Evolutionary conservation across 2,113 vertebrate species (phyloP), one percentile per base, ranked within the genome.

Genomic region (Pseudolaguvia tuberculata): DNA sequence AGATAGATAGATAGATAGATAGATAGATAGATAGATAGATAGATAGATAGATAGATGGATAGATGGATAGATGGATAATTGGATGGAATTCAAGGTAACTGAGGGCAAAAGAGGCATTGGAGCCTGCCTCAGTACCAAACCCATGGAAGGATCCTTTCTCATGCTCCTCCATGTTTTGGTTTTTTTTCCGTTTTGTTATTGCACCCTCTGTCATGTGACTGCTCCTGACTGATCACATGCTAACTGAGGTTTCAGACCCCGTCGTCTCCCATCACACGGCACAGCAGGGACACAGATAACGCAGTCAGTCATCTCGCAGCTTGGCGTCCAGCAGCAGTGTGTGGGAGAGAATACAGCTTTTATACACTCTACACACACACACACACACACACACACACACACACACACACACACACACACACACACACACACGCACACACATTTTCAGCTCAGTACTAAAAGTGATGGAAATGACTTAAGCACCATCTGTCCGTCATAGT

Each of bases 271-370:
- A 29, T 67, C 42, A 50, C 45, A 67, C 9, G 12, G 63, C 63
- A 29, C 63, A 67, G 63, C 63, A 67, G 63, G 63, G 63, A 67
- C 13, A 45, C 48, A 25, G 63, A 67, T 67, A 67, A 50, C 45
- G 50, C 10, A 47, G 63, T 67, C 63, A 67, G 63, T 67, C 45
- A 17, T 47, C 63, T 67, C 45, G 18, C 63, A 67, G 63, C 63
- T 18, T 67, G 23, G 23, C 25, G 23, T 67, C 63, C 45, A 20
- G 45, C 15, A 67, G 47, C 63, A 67, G 45, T 67, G 63, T 50
- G 63, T 67, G 45, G 45, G 63, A 67, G 63, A 50, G 35, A 67
- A 50, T 67, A 50, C 63, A 67, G 63, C 45, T 67, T 67, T 50
- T 15, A 29, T 47, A 50, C 45, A 50, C 63, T 67, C 1, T 9